Evolutionary conservation across 2,888 invertebrate genomes (phyloP).

Genomic region (Synanthedon tipuliformis): DNA sequence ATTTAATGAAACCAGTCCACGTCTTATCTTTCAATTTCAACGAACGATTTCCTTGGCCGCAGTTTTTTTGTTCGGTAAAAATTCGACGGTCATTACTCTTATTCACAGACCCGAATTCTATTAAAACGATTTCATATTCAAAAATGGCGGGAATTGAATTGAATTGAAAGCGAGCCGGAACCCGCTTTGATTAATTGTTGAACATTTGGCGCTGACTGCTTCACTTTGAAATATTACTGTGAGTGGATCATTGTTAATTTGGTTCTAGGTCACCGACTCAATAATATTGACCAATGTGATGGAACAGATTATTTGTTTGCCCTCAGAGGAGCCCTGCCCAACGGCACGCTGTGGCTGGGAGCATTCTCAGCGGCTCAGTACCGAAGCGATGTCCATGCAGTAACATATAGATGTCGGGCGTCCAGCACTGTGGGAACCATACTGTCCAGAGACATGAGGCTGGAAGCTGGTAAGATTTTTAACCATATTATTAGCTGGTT

Average conservation of each 20-base stretch:
- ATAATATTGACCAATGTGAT: too few species aligned
- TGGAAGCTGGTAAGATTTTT: slow-evolving; percentile 77
- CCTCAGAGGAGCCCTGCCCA: slow-evolving; percentile 78
- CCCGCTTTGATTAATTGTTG: slow-evolving; percentile 38
- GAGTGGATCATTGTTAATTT: background rate
- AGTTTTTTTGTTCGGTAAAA: slow-evolving; percentile 6
- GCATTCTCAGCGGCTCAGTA: slow-evolving; percentile 85
- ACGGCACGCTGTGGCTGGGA: slow-evolving; percentile 86
- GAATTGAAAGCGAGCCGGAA: slow-evolving; percentile 24
- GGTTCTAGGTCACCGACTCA: background rate
- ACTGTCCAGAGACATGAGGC: slow-evolving; percentile 82
- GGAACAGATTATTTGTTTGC: too few species aligned
- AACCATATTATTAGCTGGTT: background rate
- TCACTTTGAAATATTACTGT: background rate
- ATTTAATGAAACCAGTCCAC: too few species aligned
- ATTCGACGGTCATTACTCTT: slow-evolving; percentile 27
- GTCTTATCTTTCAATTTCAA: too few species aligned
- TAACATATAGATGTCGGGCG: slow-evolving; percentile 84
- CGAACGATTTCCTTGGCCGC: too few species aligned
- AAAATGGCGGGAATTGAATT: slow-evolving; percentile 43
- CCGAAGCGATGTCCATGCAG: slow-evolving; percentile 84
- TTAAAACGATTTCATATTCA: slow-evolving; percentile 47
- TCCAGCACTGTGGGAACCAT: slow-evolving; percentile 82
- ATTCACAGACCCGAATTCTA: slow-evolving; percentile 25
- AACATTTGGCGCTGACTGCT: slow-evolving; percentile 3